These are phyloP conservation scores for Archocentrus centrarchus DNA, from an alignment of 2,113 vertebrate species.

Conservation along the genomic window DNA sequence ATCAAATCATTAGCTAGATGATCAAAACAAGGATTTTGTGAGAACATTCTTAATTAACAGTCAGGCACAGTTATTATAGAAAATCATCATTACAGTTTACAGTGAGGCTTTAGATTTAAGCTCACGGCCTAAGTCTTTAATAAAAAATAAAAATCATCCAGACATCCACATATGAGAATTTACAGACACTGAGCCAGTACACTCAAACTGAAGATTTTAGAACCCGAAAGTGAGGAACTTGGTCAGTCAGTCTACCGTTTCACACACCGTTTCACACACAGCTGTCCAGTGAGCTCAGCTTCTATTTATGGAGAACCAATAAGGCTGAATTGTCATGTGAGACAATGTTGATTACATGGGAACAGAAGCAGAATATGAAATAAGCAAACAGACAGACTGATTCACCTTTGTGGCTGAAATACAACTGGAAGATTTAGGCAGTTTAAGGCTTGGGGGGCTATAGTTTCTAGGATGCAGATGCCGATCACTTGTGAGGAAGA, in stretches of 20 bases:
- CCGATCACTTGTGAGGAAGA: no score
- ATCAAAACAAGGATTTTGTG: background rate
- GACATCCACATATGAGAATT: background rate
- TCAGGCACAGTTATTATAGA: constrained; percentile 44
- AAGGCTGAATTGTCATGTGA: background rate
- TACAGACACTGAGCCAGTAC: background rate
- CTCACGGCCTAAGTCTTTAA: no score
- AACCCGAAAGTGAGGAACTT: constrained; percentile 7
- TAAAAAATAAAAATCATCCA: background rate
- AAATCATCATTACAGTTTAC: constrained; percentile 10
- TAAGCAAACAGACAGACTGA: background rate
- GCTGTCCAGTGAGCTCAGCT: background rate
- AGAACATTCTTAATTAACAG: background rate
- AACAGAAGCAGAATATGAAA: background rate
- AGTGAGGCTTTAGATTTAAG: constrained; percentile 14
- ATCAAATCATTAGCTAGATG: background rate
- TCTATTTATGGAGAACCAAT: background rate
- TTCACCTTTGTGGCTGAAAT: constrained; percentile 13
- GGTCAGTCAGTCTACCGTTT: background rate
- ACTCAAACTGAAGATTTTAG: background rate
- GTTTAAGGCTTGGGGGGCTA: background rate
- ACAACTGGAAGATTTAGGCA: background rate
- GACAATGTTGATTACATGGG: background rate
- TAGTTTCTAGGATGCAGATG: no score
- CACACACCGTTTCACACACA: background rate